phyloP scores from a whole-genome alignment of 2,113 vertebrate genomes.

The Indicator maculatus region DNA sequence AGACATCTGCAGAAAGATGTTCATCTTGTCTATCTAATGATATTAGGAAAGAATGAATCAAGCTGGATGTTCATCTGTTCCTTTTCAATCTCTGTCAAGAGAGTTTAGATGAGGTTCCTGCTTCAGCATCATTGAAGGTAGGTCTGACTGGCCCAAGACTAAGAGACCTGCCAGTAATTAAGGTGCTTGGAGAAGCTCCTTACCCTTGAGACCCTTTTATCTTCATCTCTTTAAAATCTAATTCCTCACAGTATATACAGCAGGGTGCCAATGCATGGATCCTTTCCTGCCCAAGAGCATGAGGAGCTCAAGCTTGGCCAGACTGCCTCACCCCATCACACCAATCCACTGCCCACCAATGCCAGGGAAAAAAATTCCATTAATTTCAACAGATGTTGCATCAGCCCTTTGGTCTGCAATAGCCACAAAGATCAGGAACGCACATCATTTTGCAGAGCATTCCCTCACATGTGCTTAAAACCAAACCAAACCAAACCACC shows the following conservation, averaged over 20 bases:
- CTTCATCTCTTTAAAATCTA: background rate
- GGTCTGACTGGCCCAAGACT: background rate
- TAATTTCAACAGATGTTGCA: background rate
- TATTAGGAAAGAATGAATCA: background rate
- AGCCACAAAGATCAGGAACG: background rate
- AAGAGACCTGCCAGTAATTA: background rate
- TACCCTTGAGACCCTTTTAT: background rate
- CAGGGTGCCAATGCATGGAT: background rate
- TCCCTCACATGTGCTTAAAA: background rate
- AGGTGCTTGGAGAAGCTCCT: background rate
- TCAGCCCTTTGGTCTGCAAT: background rate
- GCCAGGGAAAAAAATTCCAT: background rate
- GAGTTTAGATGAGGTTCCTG: background rate
- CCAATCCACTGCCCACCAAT: rapidly evolving
- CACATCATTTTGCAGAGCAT: background rate
- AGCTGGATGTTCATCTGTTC: background rate
- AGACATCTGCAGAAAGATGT: background rate
- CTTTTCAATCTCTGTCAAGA: background rate
- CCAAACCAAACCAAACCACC: too few species aligned
- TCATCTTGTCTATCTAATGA: background rate
- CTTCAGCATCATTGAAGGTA: background rate
- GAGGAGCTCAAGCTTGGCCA: background rate
- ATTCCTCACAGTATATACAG: background rate
- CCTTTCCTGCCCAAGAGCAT: background rate
- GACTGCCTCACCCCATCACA: background rate